Percentiles rank a stretch among this genome's conserved stretches.
Conservation (phyloP, 2,797 vertebrate genomes). For the Lagorchestes hirsutus region DNA sequence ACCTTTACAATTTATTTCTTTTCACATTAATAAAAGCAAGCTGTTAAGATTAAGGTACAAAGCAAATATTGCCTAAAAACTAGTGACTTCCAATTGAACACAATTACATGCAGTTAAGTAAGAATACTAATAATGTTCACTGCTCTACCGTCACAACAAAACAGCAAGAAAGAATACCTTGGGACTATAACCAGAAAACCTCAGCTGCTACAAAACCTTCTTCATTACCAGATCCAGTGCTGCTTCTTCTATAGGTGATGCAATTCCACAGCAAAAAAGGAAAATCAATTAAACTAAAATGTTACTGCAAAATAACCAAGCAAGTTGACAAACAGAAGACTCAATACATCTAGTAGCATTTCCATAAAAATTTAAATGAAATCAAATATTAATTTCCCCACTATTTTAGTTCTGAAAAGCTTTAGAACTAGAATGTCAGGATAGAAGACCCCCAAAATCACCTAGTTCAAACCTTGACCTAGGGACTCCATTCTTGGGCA, state of each 20-base stretch:
- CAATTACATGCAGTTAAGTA: background rate
- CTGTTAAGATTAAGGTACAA: constrained; percentile 11
- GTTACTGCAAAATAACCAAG: background rate
- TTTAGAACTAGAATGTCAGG: background rate
- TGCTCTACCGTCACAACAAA: constrained; percentile 9
- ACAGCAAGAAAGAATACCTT: constrained; percentile 48
- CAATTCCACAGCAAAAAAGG: constrained; percentile 50
- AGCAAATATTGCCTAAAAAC: constrained; percentile 13
- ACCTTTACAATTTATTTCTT: constrained; percentile 33
- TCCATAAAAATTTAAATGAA: constrained; percentile 27
- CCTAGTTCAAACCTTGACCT: background rate
- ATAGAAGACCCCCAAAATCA: background rate
- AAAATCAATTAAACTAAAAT: background rate
- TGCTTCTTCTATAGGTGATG: constrained; percentile 31
- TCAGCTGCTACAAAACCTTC: background rate
- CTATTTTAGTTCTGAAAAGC: background rate
- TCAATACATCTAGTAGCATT: constrained; percentile 46
- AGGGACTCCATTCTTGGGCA: background rate
- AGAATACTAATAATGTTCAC: constrained; percentile 8
- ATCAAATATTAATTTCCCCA: constrained; percentile 18
- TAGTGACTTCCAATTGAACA: constrained; percentile 39
- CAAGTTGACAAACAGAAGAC: background rate
- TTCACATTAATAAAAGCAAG: constrained; percentile 22
- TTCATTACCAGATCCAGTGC: background rate
- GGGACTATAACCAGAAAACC: constrained; percentile 54